Evolutionary conservation across 2,888 invertebrate genomes (phyloP).

Genomic region (Flexamia atlantica): DNA sequence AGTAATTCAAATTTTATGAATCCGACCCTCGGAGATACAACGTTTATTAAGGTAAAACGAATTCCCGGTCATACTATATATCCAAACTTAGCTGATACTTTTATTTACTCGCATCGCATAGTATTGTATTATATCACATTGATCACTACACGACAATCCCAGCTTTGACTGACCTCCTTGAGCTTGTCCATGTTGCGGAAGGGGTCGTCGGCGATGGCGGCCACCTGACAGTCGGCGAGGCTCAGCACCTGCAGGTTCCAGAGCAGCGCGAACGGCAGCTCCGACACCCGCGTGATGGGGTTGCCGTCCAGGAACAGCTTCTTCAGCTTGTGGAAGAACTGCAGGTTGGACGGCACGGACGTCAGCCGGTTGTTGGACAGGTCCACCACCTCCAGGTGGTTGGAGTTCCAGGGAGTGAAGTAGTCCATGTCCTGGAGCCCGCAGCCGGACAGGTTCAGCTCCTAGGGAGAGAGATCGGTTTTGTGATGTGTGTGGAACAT

Average conservation of each 20-base stretch:
- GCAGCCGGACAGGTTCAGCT: slow-evolving; percentile 41
- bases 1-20: no score
- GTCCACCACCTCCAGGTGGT: slow-evolving; percentile 36
- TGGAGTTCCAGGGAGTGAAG: slow-evolving; percentile 53
- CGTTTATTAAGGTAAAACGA: no score
- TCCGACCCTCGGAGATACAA: no score
- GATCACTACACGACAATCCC: no score
- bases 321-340: slow-evolving; percentile 50
- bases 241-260: slow-evolving; percentile 47
- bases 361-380: slow-evolving; percentile 30
- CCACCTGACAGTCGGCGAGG: background rate
- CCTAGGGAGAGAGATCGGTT: slow-evolving; percentile 11
- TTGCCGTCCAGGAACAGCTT: slow-evolving; percentile 44
- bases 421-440: slow-evolving; percentile 41
- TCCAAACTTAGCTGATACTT: no score
- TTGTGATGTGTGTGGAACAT: no score
- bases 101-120: no score
- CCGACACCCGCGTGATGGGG: slow-evolving; percentile 40
- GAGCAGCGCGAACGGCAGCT: slow-evolving; percentile 31
- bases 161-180: slow-evolving; percentile 38
- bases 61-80: no score
- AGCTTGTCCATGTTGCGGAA: slow-evolving; percentile 46
- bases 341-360: slow-evolving; percentile 39
- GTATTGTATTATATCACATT: no score
- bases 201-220: slow-evolving; percentile 7